Evolutionary conservation across 1,140 invertebrate species (phyloP).

Genomic region (Zophobas atratus): DNA sequence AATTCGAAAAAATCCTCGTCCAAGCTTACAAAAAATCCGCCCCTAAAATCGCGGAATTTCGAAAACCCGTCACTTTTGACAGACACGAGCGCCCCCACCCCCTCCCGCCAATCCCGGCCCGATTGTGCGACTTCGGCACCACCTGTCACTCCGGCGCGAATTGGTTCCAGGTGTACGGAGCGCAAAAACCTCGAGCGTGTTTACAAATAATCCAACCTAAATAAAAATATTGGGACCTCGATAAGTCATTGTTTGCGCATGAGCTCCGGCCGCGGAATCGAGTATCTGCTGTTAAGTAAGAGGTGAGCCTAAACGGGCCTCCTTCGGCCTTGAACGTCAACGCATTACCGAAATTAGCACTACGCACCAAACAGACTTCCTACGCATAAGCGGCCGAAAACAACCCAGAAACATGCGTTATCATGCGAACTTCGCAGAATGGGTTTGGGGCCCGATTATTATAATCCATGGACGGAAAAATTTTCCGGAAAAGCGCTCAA

Average conservation of each 20-base stretch:
- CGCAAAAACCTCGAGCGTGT: conserved; percentile 8
- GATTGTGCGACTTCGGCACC: neutral
- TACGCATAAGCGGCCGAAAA: conserved; percentile 13
- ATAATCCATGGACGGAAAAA: too few relatives aligned
- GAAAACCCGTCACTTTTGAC: too few relatives aligned
- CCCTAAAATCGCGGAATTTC: too few relatives aligned
- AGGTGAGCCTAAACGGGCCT: conserved; percentile 45
- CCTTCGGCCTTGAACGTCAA: conserved; percentile 45
- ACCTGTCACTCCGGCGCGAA: neutral
- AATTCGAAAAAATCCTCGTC: too few relatives aligned
- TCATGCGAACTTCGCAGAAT: neutral
- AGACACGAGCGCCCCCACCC: too few relatives aligned
- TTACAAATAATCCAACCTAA: conserved; percentile 25
- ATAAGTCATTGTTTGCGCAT: conserved; percentile 29
- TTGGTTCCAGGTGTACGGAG: neutral
- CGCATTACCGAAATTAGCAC: conserved; percentile 50
- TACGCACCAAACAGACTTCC: conserved; percentile 44
- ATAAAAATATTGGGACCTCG: conserved; percentile 27
- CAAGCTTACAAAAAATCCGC: too few relatives aligned
- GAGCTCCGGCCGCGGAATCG: conserved; percentile 22
- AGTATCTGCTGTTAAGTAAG: conserved; percentile 38
- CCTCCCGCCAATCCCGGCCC: too few relatives aligned
- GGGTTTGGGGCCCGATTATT: too few relatives aligned
- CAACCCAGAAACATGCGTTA: conserved; percentile 3
- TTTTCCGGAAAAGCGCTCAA: too few relatives aligned